Conservation (phyloP, 2,113 vertebrate species). For the Peucedramus taeniatus region DNA sequence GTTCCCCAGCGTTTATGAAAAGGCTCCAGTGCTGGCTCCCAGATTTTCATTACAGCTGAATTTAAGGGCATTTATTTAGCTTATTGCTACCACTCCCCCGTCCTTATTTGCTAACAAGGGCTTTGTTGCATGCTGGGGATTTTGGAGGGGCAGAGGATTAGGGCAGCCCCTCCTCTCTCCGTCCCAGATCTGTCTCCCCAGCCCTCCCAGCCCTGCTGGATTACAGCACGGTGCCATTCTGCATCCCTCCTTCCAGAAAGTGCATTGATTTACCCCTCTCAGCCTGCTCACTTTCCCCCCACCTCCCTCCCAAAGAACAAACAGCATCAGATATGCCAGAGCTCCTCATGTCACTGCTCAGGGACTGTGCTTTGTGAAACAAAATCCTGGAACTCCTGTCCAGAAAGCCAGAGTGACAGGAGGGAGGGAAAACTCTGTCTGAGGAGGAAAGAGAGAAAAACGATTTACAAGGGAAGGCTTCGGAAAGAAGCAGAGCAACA, state of each 20-base stretch:
- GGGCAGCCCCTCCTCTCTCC: not conserved
- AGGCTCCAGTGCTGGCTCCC: not conserved
- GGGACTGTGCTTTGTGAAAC: not conserved
- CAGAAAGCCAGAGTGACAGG: not conserved
- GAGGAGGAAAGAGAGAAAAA: not conserved
- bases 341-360: not conserved
- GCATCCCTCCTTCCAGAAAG: not conserved
- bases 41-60: not conserved
- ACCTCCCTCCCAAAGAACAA: not conserved
- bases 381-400: not conserved
- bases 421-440: not conserved
- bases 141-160: not conserved
- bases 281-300: not conserved
- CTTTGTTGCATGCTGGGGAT: not conserved
- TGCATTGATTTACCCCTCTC: not conserved
- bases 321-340: not conserved
- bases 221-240: not conserved
- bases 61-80: conserved; percentile 13
- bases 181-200: conserved; percentile 45
- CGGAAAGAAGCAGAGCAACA: not conserved
- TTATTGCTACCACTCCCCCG: not conserved
- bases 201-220: not conserved
- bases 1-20: not conserved
- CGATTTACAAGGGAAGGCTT: not conserved
- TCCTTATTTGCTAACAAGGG: conserved; percentile 10